Evolutionary conservation across 2,888 invertebrate genomes (phyloP), one percentile per base, ranked within the genome.

Genomic region (Heterodera filipjevi): DNA sequence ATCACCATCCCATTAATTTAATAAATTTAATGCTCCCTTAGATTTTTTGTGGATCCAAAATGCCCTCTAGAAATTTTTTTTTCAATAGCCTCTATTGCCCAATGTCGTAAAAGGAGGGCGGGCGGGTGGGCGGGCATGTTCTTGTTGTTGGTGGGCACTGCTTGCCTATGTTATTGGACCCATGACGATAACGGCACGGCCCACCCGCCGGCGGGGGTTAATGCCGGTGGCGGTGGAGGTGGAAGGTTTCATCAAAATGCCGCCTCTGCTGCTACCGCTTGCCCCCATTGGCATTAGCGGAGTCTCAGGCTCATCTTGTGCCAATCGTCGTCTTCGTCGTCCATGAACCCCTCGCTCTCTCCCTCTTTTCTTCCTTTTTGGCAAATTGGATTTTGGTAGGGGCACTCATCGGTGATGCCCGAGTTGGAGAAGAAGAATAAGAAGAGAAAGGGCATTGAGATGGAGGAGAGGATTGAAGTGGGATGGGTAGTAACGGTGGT

Each of bases 341-440:
- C 39, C 39, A 39, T 39, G 39, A 39, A 39, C 39, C 12, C 39
- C 39, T 39, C 12, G 8, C 39, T 39, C 59, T 5, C n/a, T n/a
- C n/a, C n/a, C n/a, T n/a, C n/a, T n/a, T n/a, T n/a, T n/a, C n/a
- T n/a, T n/a, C 59, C 59, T 59, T 59, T 59, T 59, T 59, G 59
- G 59, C 59, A 59, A 59, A 59, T 59, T 59, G 59, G 10, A 59
- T 59, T 59, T 59, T 27, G 59, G 59, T 27, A 59, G n/a, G n/a
- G n/a, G n/a, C 59, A 22, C 59, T 59, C 27, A 3, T 59, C 6
- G 59, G 59, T 27, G 59, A 2, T 6, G 53, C 53, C 27, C 10
- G 5, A 22, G 27, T 10, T 1, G 59, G 27, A 22, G 59, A 10
- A 10, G 5, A 27, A 22, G 59, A 27, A 22, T n/a, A n/a, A 27